Evolutionary conservation across 2,888 invertebrate genomes (phyloP).

Genomic region (Cantharis flavilabris): DNA sequence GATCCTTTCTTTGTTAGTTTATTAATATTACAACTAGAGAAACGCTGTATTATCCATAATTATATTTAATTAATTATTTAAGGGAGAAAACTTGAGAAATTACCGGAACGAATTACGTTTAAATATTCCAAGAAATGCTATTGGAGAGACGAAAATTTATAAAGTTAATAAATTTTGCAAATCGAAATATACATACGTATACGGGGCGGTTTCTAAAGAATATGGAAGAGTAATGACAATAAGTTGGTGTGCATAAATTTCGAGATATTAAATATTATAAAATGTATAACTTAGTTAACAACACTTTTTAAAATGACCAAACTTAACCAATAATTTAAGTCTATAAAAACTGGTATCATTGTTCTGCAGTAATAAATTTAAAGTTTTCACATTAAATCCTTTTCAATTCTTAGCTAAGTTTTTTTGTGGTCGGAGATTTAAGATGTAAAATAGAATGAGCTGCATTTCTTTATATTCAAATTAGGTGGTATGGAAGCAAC

Average conservation of each 20-base stretch:
- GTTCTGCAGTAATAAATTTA: slow-evolving; percentile 57
- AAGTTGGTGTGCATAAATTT: slow-evolving; percentile 3
- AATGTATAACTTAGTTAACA: slow-evolving; percentile 52
- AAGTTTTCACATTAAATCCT: slow-evolving; percentile 58
- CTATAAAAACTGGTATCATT: slow-evolving; percentile 58
- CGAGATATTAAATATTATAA: slow-evolving; percentile 35
- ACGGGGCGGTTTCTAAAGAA: background rate
- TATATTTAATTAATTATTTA: background rate
- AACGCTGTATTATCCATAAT: background rate
- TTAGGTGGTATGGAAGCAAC: slow-evolving; percentile 38
- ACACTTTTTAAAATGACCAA: slow-evolving; percentile 53
- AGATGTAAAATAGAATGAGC: slow-evolving; percentile 53
- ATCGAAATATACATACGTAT: background rate
- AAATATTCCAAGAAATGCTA: background rate
- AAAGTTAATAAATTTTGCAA: background rate
- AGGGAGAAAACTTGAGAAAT: background rate
- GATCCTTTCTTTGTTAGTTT: background rate
- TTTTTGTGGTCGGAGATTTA: slow-evolving; percentile 50
- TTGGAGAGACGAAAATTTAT: background rate
- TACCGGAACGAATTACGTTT: background rate
- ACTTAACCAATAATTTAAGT: slow-evolving; percentile 57
- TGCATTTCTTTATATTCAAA: slow-evolving; percentile 56
- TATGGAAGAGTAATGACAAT: background rate
- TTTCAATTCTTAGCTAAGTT: slow-evolving; percentile 53
- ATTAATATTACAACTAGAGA: background rate